Base-by-base conservation (phyloP, 2,888 invertebrate species). In the Acleris laterana region DNA sequence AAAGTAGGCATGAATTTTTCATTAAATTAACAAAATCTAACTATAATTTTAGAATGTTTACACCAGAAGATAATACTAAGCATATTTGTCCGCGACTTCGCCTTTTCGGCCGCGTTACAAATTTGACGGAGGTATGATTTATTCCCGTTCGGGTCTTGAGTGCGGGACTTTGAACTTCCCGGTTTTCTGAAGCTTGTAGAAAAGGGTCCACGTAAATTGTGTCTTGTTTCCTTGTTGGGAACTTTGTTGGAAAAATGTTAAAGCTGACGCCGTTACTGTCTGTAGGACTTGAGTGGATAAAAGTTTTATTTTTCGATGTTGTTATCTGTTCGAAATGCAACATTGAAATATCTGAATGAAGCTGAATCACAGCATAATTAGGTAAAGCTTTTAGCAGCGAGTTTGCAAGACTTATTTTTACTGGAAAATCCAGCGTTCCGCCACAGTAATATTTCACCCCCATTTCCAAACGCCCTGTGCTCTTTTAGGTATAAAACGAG, bases 81-180 rank as follows among this genome's bases (percentile, higher is more conserved):
- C 50, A 42, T 20, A 28, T 16, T 17, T 13, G 44, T 17, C 50
- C 50, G 69, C 70, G 63, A 66, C 72, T 69, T 71, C 71, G 69
- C 50, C 68, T 70, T 68, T 63, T 72, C 77, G 72, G 74, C 74
- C 76, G 73, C 73, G 76, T 76, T 77, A 73, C 73, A 77, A 74
- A 77, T 75, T 77, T 80, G 83, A 83, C 78, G 81, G 77, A 78
- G 83, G 78, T 79, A 83, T 85, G 85, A 85, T 85, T 85, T 85
- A 86, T 85, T 79, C 79, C 74, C 72, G 78, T 80, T 83, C 76
- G 75, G 73, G 74, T 73, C 78, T 81, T 79, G 78, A 84, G 83
- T 79, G 81, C 79, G 81, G 79, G 77, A 83, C 81, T 84, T 80
- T 80, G 77, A 83, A 83, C 80, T 82, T 77, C 61, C 74, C 69